Evolutionary conservation across 1,140 invertebrate genomes (phyloP).

Genomic region (Ceratitis capitata): DNA sequence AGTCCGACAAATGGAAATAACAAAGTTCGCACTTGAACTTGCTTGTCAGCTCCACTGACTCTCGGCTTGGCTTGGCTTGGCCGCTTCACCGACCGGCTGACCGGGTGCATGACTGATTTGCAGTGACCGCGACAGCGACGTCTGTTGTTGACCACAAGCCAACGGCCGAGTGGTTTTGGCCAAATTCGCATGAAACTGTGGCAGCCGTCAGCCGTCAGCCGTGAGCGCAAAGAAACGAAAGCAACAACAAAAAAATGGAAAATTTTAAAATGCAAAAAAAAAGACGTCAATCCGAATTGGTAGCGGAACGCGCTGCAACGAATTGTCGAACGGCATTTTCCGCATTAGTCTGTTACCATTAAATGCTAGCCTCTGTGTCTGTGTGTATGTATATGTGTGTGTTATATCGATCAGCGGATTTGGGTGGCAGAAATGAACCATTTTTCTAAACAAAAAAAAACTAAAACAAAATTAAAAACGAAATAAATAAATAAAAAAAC

Average conservation of each 20-base stretch:
- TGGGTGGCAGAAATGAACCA: neutral
- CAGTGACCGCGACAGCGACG: neutral
- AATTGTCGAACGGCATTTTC: slow-evolving; percentile 30
- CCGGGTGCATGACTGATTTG: neutral
- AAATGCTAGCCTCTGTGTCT: too few species aligned
- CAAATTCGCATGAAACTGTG: slow-evolving; percentile 32
- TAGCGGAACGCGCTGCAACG: slow-evolving; percentile 22
- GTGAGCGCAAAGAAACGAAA: neutral
- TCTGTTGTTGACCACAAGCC: slow-evolving; percentile 23
- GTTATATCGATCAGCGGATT: slow-evolving; percentile 6
- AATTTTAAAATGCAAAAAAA: neutral
- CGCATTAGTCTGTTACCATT: neutral
- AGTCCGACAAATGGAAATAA: slow-evolving; percentile 24
- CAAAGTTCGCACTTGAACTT: slow-evolving; percentile 30
- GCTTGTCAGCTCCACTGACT: neutral
- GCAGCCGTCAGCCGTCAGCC: neutral
- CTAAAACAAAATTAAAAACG: neutral
- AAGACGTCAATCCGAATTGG: neutral
- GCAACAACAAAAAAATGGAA: neutral
- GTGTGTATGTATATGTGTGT: too few species aligned
- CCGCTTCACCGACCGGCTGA: neutral
- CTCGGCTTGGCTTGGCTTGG: too few species aligned
- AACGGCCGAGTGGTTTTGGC: slow-evolving; percentile 14
- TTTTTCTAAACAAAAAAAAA: neutral
- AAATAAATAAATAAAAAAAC: neutral